phyloP scores from a whole-genome alignment of 2,888 invertebrate species.

The Leucophora obtusa region DNA sequence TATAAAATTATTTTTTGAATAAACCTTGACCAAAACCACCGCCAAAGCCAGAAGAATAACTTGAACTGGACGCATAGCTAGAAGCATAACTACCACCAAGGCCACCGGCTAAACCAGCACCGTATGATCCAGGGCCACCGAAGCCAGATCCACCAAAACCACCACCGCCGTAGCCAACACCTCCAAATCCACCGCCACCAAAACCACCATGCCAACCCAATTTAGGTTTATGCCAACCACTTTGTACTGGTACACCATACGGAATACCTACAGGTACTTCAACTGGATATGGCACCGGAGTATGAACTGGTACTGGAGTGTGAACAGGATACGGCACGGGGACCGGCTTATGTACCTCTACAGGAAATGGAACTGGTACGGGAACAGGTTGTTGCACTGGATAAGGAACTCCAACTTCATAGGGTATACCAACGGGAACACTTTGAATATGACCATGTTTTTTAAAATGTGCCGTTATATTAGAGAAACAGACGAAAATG shows the following conservation, averaged over 20 bases:
- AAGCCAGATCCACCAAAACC: slow-evolving; percentile 55
- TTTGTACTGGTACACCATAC: slow-evolving; percentile 34
- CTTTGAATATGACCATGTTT: slow-evolving; percentile 16
- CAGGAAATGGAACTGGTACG: slow-evolving; percentile 5
- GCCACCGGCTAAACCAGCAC: slow-evolving; percentile 45
- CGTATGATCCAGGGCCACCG: slow-evolving; percentile 54
- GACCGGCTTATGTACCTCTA: slow-evolving; percentile 11
- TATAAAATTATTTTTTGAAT: slow-evolving; percentile 34
- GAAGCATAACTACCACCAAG: slow-evolving; percentile 53
- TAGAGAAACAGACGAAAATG: slow-evolving; percentile 9
- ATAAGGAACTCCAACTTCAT: slow-evolving; percentile 37
- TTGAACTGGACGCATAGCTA: slow-evolving; percentile 24
- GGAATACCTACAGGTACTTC: slow-evolving; percentile 30
- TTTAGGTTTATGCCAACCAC: slow-evolving; percentile 58
- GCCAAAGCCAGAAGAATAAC: slow-evolving; percentile 26
- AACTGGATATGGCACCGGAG: slow-evolving; percentile 5
- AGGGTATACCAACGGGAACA: slow-evolving; percentile 33
- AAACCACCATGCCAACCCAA: slow-evolving; percentile 41
- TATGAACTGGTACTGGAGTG: slow-evolving; percentile 30
- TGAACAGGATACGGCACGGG: slow-evolving; percentile 18
- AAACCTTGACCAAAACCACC: slow-evolving; percentile 22
- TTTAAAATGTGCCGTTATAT: slow-evolving; percentile 25
- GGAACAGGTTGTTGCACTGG: slow-evolving; percentile 45
- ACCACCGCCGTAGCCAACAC: slow-evolving; percentile 55
- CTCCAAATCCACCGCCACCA: slow-evolving; percentile 58